Conservation (phyloP, 2,888 invertebrate genomes). For the Drosophila tripunctata region DNA sequence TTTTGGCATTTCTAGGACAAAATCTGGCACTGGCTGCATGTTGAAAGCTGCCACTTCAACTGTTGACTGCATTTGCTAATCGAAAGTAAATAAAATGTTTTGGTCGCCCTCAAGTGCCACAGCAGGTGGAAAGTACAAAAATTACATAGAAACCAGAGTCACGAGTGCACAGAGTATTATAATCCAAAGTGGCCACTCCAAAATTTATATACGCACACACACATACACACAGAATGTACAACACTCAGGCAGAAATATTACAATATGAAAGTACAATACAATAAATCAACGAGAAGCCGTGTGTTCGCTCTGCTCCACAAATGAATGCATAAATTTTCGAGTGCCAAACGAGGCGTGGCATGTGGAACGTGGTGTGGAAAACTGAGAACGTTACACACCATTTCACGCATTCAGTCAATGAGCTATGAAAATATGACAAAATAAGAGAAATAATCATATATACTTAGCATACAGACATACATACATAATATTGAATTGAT, state of each 20-base stretch:
- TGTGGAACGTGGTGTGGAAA: not conserved
- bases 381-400: constrained; percentile 52
- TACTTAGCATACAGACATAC: not conserved
- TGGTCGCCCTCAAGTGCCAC: constrained; percentile 10
- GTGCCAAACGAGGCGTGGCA: constrained; percentile 43
- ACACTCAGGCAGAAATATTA: constrained; percentile 58
- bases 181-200: constrained; percentile 62
- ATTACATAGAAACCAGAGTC: constrained; percentile 26
- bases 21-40: constrained; percentile 21
- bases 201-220: constrained; percentile 52
- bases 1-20: constrained; percentile 16
- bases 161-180: constrained; percentile 5
- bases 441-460: constrained; percentile 1
- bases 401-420: constrained; percentile 68
- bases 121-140: constrained; percentile 4
- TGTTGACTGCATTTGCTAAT: constrained; percentile 41
- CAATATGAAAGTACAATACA: constrained; percentile 64
- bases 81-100: constrained; percentile 42
- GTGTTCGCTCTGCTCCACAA: constrained; percentile 48
- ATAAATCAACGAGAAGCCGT: constrained; percentile 66
- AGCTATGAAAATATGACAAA: constrained; percentile 70
- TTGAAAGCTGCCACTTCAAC: constrained; percentile 13
- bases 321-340: constrained; percentile 75
- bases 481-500: no score
- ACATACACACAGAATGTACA: constrained; percentile 26